Base-by-base conservation (phyloP, 1,140 invertebrate genomes). In the Drosophila dunni region DNA sequence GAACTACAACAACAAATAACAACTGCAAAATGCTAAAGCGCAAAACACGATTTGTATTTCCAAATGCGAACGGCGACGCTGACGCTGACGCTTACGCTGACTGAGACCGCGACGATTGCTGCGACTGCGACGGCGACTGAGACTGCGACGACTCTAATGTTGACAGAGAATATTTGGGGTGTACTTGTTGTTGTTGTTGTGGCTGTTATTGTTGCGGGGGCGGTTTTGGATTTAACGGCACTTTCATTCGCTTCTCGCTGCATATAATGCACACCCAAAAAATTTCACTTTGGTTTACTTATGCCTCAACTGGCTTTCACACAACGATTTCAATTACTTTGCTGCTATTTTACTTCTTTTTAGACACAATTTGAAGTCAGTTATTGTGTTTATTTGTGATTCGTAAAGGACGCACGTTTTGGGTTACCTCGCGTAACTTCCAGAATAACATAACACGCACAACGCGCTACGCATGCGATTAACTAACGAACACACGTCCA, bases 21-120 rank as follows among this genome's bases (percentile, higher is more conserved):
- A 71, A 61, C 58, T 80, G 81, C 81, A 84, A 84, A 84, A 81
- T 74, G 69, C 68, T 72, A 76, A 76, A 72, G 68, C 61, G 79
- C 79, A 69, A 81, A 84, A 80, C 77, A 83, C 81, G 81, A 84
- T 84, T 84, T 84, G 64, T 73, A 79, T 82, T 82, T 82, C 80
- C 76, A 83, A 83, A 82, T 71, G 78, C 72, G 77, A 61, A 65
- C 65, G 46, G 38, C 63, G 40, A 57, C 40, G 42, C 2, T 29
- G 34, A 44, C 69, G 17, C 17, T 20, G 17, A 20, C 17, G 17
- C 17, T 20, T 1, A 20, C 17, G 17, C 2, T 29, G 34, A 38
- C 69, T 34, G 50, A 17, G 65, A 75, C 45, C 8, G 36, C 42
- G 42, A 45, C 68, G 53, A 13, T 60, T 51, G 48, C 67, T 7